Evolutionary conservation across 1,140 invertebrate genomes (phyloP).

Genomic region (Eupristina koningsbergeri): DNA sequence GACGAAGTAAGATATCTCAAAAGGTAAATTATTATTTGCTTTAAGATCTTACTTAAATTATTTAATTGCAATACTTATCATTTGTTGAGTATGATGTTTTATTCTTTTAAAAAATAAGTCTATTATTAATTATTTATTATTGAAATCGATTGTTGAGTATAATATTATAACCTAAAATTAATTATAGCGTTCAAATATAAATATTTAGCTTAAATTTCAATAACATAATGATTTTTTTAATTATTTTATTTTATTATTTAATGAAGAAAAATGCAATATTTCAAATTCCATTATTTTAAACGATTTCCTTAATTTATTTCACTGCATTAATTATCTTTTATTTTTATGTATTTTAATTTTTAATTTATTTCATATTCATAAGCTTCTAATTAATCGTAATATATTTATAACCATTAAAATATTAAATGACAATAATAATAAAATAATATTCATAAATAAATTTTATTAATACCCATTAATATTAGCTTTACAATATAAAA

Average conservation of each 20-base stretch:
- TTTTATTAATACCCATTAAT: too few species aligned
- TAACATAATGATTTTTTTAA: neutral
- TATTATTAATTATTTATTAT: neutral
- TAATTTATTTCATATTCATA: neutral
- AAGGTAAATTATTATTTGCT: slow-evolving; percentile 71
- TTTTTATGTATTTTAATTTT: neutral
- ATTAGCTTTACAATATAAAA: too few species aligned
- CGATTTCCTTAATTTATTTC: neutral
- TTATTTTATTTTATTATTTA: neutral
- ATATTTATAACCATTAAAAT: slow-evolving; percentile 55
- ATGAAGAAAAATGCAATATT: neutral
- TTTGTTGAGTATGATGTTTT: neutral
- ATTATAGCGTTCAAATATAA: slow-evolving; percentile 28
- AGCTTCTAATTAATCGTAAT: neutral
- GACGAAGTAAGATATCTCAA: slow-evolving; percentile 70
- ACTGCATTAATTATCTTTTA: neutral
- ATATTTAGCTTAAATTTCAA: neutral
- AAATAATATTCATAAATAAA: too few species aligned
- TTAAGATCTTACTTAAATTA: slow-evolving; percentile 52
- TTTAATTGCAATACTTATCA: neutral
- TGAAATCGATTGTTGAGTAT: neutral
- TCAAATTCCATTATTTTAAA: neutral
- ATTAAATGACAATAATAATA: neutral
- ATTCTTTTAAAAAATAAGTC: neutral
- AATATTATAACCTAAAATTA: slow-evolving; percentile 3